These are phyloP conservation scores for Pandemis heparana DNA, from an alignment of 2,888 invertebrate species.

Conservation along the genomic window DNA sequence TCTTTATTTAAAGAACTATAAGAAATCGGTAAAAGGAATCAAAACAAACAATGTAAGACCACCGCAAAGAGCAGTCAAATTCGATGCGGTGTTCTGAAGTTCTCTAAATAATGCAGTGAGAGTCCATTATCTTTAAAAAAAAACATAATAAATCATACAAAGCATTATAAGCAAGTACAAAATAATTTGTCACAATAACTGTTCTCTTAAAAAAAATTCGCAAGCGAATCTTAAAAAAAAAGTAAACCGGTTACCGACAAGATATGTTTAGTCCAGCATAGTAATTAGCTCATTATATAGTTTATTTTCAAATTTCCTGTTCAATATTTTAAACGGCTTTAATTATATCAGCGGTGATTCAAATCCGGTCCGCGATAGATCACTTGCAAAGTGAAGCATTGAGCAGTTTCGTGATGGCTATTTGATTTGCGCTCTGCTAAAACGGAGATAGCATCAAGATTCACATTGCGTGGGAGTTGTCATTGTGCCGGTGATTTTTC, in stretches of 20 bases:
- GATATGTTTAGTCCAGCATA: constrained; percentile 19
- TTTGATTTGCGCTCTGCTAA: constrained; percentile 47
- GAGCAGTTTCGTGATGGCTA: constrained; percentile 22
- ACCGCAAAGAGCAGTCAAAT: constrained; percentile 73
- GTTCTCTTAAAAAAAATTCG: not conserved
- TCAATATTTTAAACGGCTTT: constrained; percentile 44
- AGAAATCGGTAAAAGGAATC: constrained; percentile 66
- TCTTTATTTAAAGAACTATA: constrained; percentile 73
- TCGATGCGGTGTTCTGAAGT: constrained; percentile 71
- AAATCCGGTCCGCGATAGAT: constrained; percentile 56
- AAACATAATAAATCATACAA: too few species aligned
- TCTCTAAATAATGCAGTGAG: constrained; percentile 61
- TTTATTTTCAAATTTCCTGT: constrained; percentile 39
- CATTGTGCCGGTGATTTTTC: constrained; percentile 54
- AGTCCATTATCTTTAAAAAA: not conserved
- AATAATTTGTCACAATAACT: not conserved
- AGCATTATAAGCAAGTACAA: not conserved
- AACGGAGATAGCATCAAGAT: constrained; percentile 48
- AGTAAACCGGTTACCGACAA: constrained; percentile 21
- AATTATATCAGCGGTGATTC: constrained; percentile 45
- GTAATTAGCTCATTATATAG: constrained; percentile 25
- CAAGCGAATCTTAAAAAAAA: constrained; percentile 33
- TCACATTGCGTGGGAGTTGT: constrained; percentile 56
- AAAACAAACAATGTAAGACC: constrained; percentile 76
- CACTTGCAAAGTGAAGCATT: constrained; percentile 41